Base-by-base conservation (phyloP, 1,140 invertebrate genomes). In the Portunus trituberculatus region DNA sequence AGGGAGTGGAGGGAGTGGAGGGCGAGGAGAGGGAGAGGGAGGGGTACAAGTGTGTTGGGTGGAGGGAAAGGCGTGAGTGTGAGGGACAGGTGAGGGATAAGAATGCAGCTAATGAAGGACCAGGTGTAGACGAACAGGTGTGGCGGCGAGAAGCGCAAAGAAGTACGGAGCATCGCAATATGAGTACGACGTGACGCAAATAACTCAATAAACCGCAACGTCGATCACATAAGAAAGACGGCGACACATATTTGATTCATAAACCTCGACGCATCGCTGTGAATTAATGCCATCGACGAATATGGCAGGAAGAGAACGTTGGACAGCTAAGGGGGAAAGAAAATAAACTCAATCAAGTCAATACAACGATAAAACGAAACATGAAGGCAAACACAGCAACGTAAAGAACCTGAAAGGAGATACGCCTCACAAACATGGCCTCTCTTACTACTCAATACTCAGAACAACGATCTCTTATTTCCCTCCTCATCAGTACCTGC, bases 21-120 rank as follows among this genome's bases (percentile, higher is more conserved):
- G 83, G 1, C 12, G 25, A 4, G 45, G 29, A 92, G 0, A 16
- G 67, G 32, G 14, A 29, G 76, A 83, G 0, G 39, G 32, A 32
- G 31, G 16, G 32, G 76, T 25, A 92, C 16, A 28, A 3, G 67
- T 76, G 25, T 76, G 16, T 76, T 8, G 16, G 25, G 67, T 76
- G 67, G 67, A 76, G 67, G 67, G 67, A 25, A n/a, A 88, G 45
- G 86, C 32, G 86, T 39, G 45, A 88, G 86, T 39, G 20, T 46
- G 86, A 88, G 86, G 86, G 86, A 88, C 86, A 88, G 31, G 45
- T n/a, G 86, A 88, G 45, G 45, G 86, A 88, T 45, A 88, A 76
- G 67, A 76, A 20, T 76, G 25, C 67, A 76, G 67, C 10, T 76
- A 76, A 76, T 76, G 67, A 76, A 76, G 25, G 67, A 7, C 20